These are phyloP conservation scores for Hirundichthys speculiger DNA, from an alignment of 2,113 vertebrate species.

Conservation along the genomic window DNA sequence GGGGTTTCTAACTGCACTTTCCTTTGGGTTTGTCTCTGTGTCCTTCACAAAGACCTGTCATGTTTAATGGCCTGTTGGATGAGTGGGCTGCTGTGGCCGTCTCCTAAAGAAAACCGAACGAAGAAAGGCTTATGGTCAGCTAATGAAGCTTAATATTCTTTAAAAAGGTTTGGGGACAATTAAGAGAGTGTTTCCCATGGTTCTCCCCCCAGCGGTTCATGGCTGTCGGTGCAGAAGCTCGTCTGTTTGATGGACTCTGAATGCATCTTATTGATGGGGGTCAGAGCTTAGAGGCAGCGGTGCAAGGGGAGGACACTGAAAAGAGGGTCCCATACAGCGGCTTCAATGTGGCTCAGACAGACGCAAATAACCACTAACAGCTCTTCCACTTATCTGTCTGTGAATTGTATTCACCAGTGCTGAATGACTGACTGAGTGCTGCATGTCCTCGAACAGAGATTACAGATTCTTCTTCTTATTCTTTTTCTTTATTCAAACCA, in stretches of 20 bases:
- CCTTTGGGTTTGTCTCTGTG: slow-evolving; percentile 62
- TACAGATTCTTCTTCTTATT: slow-evolving; percentile 11
- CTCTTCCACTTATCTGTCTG: slow-evolving; percentile 80
- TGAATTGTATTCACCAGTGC: slow-evolving; percentile 71
- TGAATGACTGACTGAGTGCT: slow-evolving; percentile 59
- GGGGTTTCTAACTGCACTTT: slow-evolving; percentile 55
- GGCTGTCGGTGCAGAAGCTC: slow-evolving; percentile 73
- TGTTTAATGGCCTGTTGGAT: slow-evolving; percentile 82
- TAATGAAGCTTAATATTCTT: slow-evolving; percentile 86
- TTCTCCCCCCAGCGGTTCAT: slow-evolving; percentile 74
- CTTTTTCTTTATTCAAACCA: background rate
- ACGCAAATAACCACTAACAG: slow-evolving; percentile 61
- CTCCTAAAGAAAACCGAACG: slow-evolving; percentile 71
- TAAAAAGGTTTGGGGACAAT: slow-evolving; percentile 83
- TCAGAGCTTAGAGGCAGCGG: slow-evolving; percentile 81
- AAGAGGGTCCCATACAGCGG: slow-evolving; percentile 70
- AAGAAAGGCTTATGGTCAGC: slow-evolving; percentile 80
- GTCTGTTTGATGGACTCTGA: slow-evolving; percentile 82
- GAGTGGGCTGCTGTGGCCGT: slow-evolving; percentile 78
- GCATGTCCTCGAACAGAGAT: slow-evolving; percentile 35
- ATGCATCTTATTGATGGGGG: slow-evolving; percentile 84
- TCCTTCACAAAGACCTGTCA: slow-evolving; percentile 82
- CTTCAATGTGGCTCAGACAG: slow-evolving; percentile 53
- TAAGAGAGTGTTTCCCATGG: slow-evolving; percentile 81
- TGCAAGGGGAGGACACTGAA: slow-evolving; percentile 61